Evolutionary conservation across 2,888 invertebrate species (phyloP), one percentile per base, ranked within the genome.

Genomic region (Hololepta plana): DNA sequence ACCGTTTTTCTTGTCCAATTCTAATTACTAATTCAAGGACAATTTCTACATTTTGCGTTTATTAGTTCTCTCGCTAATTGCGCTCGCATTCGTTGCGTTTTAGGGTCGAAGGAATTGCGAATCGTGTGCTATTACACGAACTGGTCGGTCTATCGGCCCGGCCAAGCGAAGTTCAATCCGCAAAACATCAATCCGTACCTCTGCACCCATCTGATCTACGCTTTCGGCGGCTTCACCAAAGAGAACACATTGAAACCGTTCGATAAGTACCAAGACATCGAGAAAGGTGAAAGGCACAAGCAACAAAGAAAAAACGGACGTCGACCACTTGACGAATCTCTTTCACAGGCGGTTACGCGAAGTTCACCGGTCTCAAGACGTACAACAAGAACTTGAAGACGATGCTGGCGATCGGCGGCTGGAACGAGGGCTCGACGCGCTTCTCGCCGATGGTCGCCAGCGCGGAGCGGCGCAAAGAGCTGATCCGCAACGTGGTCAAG

Each of bases 181-280:
- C 82, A 87, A 54, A 88, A 90, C 52, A 90, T 90, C 52, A 88
- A 90, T 62, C 90, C 90, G 1, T 88, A 88, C 50, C 64, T 90
- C 31, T 90, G 90, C 57, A 88, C 88, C 17, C 88, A 90, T 66
- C 67, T 90, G 39, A 71, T 90, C 37, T 90, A 90, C 55, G 88
- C 88, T 4, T 90, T 90, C 51, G 88, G 85, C 27, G 87, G 87
- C 12, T 80, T 88, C 50, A 85, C 84, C 33, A 82, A 84, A 53
- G 87, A 88, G 47, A 87, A 85, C 54, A 74, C 81, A 10, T 62
- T 91, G 41, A 82, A 84, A 40, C 87, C 88, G 2, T 90, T 87
- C 49, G 90, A 91, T 57, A 87, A 88, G 49, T 90, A 90, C 51
- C 90, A 90, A 59, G 90, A 91, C 51, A 77, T 90, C 46, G 90